Conservation (phyloP, 2,797 vertebrate species). For the Notoglanidium macrostoma region DNA sequence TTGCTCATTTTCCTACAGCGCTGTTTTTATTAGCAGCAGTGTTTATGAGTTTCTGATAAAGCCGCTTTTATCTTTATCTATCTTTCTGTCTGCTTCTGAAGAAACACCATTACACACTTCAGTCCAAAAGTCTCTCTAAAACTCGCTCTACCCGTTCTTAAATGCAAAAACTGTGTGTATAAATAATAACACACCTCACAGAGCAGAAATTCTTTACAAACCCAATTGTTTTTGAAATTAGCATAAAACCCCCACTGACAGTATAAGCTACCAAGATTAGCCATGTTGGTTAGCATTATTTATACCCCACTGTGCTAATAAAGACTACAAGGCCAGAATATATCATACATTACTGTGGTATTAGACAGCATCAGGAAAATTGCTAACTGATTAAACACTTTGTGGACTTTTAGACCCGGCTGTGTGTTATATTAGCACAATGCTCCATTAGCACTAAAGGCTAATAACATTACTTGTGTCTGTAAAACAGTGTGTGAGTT, state of each 20-base stretch:
- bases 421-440: slow-evolving; percentile 19
- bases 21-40: background rate
- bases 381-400: background rate
- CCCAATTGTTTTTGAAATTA: background rate
- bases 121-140: slow-evolving; percentile 3
- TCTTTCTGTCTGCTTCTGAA: slow-evolving; percentile 21
- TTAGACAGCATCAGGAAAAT: background rate
- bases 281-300: background rate
- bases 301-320: background rate
- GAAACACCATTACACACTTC: background rate
- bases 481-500: background rate
- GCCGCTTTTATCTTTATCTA: slow-evolving; percentile 15
- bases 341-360: background rate
- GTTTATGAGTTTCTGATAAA: slow-evolving; percentile 21
- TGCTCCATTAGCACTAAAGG: slow-evolving; percentile 52
- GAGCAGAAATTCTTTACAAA: background rate
- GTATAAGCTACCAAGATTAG: background rate
- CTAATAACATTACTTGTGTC: background rate
- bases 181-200: background rate
- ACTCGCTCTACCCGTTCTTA: background rate
- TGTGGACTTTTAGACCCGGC: background rate
- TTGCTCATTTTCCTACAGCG: background rate
- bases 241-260: background rate
- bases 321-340: background rate
- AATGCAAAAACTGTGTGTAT: background rate